Percentiles rank a stretch among this genome's conserved stretches.
These are phyloP conservation scores for Phataginus tetradactyla DNA, from an alignment of 2,797 vertebrate species.

Conservation along the genomic window DNA sequence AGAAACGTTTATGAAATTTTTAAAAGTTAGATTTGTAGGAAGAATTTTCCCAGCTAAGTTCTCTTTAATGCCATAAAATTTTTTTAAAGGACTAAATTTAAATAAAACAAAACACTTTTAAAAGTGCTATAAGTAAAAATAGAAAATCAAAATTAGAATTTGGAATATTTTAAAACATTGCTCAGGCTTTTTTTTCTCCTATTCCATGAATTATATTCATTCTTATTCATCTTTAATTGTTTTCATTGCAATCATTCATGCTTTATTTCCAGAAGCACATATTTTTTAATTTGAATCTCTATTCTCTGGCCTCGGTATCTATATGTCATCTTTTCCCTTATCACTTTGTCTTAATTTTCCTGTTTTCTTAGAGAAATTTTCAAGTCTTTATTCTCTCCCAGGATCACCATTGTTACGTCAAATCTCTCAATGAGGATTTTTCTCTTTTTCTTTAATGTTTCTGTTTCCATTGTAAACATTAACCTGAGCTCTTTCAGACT, in stretches of 20 bases:
- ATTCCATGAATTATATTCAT: not conserved
- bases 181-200: not conserved
- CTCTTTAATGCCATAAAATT: not conserved
- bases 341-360: not conserved
- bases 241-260: not conserved
- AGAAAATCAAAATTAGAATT: not conserved
- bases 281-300: too few relatives aligned
- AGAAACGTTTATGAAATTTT: not conserved
- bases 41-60: not conserved
- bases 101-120: not conserved
- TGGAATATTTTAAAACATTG: not conserved
- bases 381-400: not conserved
- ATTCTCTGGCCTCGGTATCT: fast-evolving
- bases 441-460: not conserved
- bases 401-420: not conserved
- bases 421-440: not conserved
- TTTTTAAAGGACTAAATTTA: not conserved
- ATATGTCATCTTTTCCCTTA: not conserved
- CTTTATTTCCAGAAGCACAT: not conserved
- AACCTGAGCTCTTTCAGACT: not conserved
- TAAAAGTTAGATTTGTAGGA: not conserved
- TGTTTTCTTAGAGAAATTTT: not conserved
- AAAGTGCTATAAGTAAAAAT: not conserved
- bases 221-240: not conserved
- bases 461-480: not conserved